These are phyloP conservation scores for Mnemiopsis leidyi DNA, from an alignment of 37 sponge, comb jelly and placozoan genomes.

Conservation along the genomic window DNA sequence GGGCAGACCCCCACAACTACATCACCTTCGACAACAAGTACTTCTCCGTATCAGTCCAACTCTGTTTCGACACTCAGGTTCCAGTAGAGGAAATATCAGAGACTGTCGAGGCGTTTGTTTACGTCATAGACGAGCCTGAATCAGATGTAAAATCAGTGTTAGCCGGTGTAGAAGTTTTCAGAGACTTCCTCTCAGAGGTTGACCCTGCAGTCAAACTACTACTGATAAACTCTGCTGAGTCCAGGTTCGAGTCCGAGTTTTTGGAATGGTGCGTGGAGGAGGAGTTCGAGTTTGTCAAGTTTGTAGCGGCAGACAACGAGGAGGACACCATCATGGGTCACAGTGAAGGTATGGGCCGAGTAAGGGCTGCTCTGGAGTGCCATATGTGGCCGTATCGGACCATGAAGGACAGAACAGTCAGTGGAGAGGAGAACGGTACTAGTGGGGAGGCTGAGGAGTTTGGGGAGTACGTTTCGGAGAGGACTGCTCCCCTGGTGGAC, in stretches of 20 bases:
- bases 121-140: background rate
- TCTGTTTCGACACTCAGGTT: conserved; percentile 16
- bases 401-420: background rate
- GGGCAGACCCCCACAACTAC: background rate
- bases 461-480: background rate
- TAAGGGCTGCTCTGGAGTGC: conserved; percentile 23
- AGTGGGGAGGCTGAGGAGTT: background rate
- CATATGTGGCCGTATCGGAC: conserved; percentile 63
- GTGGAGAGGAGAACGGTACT: background rate
- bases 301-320: background rate
- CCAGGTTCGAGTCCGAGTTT: background rate
- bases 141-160: background rate
- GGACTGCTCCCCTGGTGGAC: background rate
- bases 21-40: conserved; percentile 62
- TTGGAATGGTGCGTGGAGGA: conserved; percentile 57
- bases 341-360: conserved; percentile 39
- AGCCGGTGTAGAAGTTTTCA: background rate
- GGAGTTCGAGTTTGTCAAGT: conserved; percentile 63
- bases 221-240: background rate
- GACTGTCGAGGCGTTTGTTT: conserved; percentile 49
- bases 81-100: conserved; percentile 14
- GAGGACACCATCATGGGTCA: conserved; percentile 43
- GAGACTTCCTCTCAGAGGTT: background rate
- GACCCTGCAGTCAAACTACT: conserved; percentile 24
- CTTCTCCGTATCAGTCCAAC: background rate